Base-by-base conservation (phyloP, 2,113 vertebrate genomes). In the Notechis scutatus region DNA sequence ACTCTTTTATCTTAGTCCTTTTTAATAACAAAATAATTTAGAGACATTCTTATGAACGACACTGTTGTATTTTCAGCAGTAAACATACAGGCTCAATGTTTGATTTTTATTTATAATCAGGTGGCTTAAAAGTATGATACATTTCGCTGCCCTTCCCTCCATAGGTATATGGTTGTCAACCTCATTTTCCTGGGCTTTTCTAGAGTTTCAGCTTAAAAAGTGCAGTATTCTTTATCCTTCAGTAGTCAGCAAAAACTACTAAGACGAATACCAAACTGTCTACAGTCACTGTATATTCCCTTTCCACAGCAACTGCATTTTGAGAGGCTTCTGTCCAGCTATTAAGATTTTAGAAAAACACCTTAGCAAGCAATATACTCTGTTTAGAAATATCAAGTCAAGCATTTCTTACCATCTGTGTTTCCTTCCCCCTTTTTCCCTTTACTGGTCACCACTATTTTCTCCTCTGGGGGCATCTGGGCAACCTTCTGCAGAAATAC, bases 401-500 rank as follows among this genome's bases (percentile, higher is more conserved):
- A 54, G n/a, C 52, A 20, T 10, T 86, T 93, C 92, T 95, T 96
- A 97, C 97, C 95, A 89, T 95, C 87, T 93, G 89, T 15, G 88
- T 95, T 97, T 93, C 95, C 97, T 90, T 95, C 96, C 97, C 98
- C 99, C 54, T 93, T 96, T 91, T 96, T 97, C 86, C 96, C 97
- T 96, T 98, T 98, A 54, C 96, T 96, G 85, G 95, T 34, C 94
- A 95, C 93, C 34, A 98, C 59, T 90, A 97, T 93, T 95, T 85
- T 96, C 91, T 99, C 99, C 88, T 98, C 98, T 92, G 98, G 94
- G 1, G 99, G 98, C 98, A 99, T 99, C 89, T 98, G 96, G 39
- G 98, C 96, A 94, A 99, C 92, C 96, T 98, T 99, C 96, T 99
- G 97, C 93, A 97, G 94, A 95, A 99, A 99, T 11, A 98, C 88